Base-by-base conservation (phyloP, 2,797 vertebrate species). In the Gobio occitaniae region DNA sequence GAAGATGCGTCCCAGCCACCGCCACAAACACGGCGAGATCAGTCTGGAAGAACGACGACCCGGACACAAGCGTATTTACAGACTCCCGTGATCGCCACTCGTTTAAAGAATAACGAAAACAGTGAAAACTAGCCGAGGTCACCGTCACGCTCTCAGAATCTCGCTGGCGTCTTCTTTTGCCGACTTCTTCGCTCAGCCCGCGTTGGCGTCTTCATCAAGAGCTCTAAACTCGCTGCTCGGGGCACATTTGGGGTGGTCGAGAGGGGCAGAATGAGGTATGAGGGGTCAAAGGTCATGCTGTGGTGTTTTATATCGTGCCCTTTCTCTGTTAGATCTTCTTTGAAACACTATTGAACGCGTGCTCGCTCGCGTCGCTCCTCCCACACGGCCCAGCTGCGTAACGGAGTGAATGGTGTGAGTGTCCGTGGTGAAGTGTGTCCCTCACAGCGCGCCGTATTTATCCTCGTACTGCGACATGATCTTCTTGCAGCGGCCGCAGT, bases 381-480 rank as follows among this genome's bases (percentile, higher is more conserved):
- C 70, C 38, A 16, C 47, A 25, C 8, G 70, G 70, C 15, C 70
- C 66, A 25, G 76, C 74, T 8, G 61, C 29, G 47, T 48, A 78
- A 83, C 47, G 6, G 69, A 75, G 69, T 72, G 59, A 83, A 66
- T 70, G 50, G 84, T 48, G 85, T 41, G 82, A 52, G 82, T 59
- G 38, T 78, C 65, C 38, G 7, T 32, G 66, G 16, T 69, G 84
- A 71, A 3, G 17, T 13, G 36, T 29, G 80, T 92, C 91, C 93
- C 94, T 96, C 98, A 99, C 97, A 99, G 95, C 17, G 95, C 95
- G 90, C 98, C 98, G 38, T 97, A 99, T 93, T 97, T 97, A 89
- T 95, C 96, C 94, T 99, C 97, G 10, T 98, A 99, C 88, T 97
- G 97, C 91, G 96, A 95, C 93, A 99, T 92, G 88, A 96, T 91